Evolutionary conservation across 2,797 vertebrate genomes (phyloP), one percentile per base, ranked within the genome.

Genomic region (Chloroceryle amazona): DNA sequence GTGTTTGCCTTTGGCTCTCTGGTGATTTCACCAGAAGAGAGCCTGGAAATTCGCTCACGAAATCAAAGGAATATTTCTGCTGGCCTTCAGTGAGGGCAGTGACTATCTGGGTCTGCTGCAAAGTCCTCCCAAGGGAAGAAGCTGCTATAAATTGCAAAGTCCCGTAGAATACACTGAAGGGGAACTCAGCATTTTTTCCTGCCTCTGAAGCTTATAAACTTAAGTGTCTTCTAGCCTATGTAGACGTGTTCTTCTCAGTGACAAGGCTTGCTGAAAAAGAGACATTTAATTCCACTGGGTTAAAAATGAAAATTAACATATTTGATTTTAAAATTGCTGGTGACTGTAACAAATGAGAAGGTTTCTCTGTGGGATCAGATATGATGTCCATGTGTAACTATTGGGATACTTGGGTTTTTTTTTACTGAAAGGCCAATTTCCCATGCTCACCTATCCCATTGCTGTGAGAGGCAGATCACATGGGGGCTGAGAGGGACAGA

Each of bases 391-490:
- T 54, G 17, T 29, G 25, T 62, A 44, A 42, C 33, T 76, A 9
- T 6, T 66, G 65, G 23, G 14, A 51, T 29, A 25, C 8, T 70
- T 57, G 46, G n/a, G n/a, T 7, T 0, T 26, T 35, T 87, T 88
- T 81, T 55, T 33, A 42, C 63, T 57, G 41, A 13, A 78, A 61
- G 35, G 28, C 29, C 28, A 4, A 37, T 60, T 91, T 60, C 23
- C 28, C 12, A 3, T n/a, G 57, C 1, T 1, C 47, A 55, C 13
- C 25, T 76, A 37, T 70, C 54, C 49, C 1, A 0, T 13, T 0
- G 0, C 83, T 47, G 39, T 13, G 23, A 61, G 42, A 67, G 35
- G 39, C 57, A 84, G 37, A 62, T 75, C 51, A 15, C 10, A 1
- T 11, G 10, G 33, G 35, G 55, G 35, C 63, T 39, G 33, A 49